Evolutionary conservation across 2,113 vertebrate genomes (phyloP).

Genomic region (Halcyon malimbica): DNA sequence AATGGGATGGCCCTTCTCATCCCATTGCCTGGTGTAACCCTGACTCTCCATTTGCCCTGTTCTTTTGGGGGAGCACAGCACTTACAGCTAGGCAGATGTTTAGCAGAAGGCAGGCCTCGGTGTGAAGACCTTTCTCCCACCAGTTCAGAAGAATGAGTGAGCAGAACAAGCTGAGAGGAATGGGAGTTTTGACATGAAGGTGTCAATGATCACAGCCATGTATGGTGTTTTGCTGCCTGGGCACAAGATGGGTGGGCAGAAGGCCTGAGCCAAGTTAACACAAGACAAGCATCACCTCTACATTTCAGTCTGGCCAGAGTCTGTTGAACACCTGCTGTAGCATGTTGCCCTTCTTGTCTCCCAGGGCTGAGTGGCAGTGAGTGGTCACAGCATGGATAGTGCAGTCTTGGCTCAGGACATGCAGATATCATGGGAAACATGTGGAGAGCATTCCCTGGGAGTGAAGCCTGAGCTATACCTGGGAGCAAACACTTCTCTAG

Average conservation of each 20-base stretch:
- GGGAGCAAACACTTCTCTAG: neutral
- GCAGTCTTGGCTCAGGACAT: neutral
- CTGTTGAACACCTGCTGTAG: neutral
- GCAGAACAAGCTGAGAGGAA: neutral
- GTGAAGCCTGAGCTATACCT: neutral
- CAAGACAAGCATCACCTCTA: neutral
- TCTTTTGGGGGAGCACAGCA: neutral
- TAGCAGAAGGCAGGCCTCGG: rapidly evolving
- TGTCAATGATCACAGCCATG: neutral
- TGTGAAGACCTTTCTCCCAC: neutral
- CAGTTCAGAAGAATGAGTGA: neutral
- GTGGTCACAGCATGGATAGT: neutral
- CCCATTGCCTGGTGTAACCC: neutral
- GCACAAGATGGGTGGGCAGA: neutral
- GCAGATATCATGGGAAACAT: rapidly evolving
- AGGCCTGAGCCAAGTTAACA: neutral
- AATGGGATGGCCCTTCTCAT: neutral
- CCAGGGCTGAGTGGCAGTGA: neutral
- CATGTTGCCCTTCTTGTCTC: neutral
- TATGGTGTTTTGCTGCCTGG: neutral
- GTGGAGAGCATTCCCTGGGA: neutral
- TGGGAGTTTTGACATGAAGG: neutral
- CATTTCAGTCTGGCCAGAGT: neutral
- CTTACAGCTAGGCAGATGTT: neutral
- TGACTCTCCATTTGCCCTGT: neutral